A percentile compares a stretch with the other conserved stretches of the same genome.
Conservation (phyloP, 1,140 invertebrate species). For the Carcinoscorpius rotundicauda region DNA sequence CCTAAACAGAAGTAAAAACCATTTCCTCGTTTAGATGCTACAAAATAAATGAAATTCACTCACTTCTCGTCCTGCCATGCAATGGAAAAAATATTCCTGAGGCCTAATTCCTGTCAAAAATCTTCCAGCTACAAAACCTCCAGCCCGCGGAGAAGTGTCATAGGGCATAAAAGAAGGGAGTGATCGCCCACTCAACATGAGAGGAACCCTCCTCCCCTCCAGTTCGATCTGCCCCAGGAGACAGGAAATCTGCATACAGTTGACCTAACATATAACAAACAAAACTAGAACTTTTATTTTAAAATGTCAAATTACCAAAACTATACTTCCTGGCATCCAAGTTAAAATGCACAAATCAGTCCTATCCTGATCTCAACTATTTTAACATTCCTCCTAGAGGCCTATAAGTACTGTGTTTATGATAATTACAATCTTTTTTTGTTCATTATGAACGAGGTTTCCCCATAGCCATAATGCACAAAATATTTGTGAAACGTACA, state of each 20-base stretch:
- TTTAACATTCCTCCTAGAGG: no score
- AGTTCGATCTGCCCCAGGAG: slow-evolving; percentile 94
- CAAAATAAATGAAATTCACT: slow-evolving; percentile 16
- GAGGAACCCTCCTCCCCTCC: slow-evolving; percentile 88
- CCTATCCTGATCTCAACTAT: no score
- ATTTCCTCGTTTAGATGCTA: background rate
- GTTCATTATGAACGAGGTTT: no score
- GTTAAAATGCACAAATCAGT: no score
- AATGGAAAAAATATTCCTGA: slow-evolving; percentile 98
- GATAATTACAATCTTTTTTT: no score
- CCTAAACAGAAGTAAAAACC: background rate
- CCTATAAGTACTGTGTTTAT: no score
- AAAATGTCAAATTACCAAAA: no score
- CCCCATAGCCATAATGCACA: no score
- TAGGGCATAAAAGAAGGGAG: slow-evolving; percentile 87
- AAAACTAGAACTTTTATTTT: no score
- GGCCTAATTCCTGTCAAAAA: slow-evolving; percentile 96
- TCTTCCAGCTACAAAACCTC: slow-evolving; percentile 88
- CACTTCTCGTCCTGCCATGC: slow-evolving; percentile 97
- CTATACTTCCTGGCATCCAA: no score
- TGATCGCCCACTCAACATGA: slow-evolving; percentile 85
- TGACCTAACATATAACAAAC: slow-evolving; percentile 43
- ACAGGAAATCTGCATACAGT: slow-evolving; percentile 96
- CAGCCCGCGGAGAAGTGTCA: slow-evolving; percentile 79
- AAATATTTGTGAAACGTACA: no score